A percentile compares a stretch with the other conserved stretches of the same genome.
Conservation (phyloP, 2,113 vertebrate species). For the Tapirus terrestris region DNA sequence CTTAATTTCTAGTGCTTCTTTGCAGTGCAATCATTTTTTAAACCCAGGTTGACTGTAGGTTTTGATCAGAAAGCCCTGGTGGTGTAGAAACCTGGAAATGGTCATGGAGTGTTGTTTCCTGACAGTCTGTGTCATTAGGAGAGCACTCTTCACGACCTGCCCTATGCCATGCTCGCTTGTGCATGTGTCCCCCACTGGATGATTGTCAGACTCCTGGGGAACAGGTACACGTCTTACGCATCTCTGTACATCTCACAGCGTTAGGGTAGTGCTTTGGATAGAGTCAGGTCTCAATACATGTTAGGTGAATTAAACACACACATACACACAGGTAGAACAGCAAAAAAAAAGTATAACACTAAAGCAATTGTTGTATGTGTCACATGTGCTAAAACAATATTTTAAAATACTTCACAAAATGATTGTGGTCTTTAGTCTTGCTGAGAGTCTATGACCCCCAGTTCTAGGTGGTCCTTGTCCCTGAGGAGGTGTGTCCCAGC, state of each 20-base stretch:
- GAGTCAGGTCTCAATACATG: neutral
- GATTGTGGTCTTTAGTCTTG: neutral
- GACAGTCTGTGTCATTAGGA: neutral
- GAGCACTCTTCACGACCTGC: neutral
- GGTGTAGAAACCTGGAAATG: neutral
- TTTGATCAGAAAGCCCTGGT: neutral
- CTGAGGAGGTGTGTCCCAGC: too few species aligned
- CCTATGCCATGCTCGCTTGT: fast-evolving
- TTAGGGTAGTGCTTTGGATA: neutral
- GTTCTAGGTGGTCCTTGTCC: neutral
- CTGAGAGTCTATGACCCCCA: neutral
- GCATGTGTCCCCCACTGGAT: neutral
- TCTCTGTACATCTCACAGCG: neutral
- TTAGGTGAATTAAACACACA: neutral
- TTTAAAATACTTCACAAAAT: neutral
- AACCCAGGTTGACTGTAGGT: neutral
- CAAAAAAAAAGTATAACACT: neutral
- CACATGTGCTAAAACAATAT: neutral
- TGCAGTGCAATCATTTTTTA: neutral
- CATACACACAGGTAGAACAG: neutral
- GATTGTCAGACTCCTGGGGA: neutral
- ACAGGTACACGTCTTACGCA: neutral
- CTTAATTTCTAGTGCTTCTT: neutral
- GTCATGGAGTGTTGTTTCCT: neutral
- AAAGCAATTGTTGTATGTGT: neutral